Evolutionary conservation across 92 coral and sea anemone genomes (phyloP), one percentile per base, ranked within the genome.

Genomic region (Porites cylindrica): DNA sequence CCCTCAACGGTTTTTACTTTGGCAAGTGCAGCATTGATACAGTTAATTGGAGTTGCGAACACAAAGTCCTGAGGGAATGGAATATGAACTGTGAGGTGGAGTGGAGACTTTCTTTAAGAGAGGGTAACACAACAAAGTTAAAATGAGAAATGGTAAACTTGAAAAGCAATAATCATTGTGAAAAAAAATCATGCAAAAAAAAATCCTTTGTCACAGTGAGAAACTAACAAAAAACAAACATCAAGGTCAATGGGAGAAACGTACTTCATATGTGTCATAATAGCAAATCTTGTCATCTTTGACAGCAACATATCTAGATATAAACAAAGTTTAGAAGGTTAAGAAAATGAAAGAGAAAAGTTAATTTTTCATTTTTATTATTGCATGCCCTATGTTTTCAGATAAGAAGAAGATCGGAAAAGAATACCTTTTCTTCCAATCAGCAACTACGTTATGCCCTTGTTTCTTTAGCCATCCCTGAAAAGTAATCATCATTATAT

Each of bases 391-490:
- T 38, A 2, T 38, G 43, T 38, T 29, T 29, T 29, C 2, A 29
- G 32, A 29, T 29, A 3, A 2, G 32, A 29, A 29, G 32, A 38
- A 38, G 47, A 38, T 38, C 32, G 3, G 47, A 38, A 38, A 38
- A 38, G 47, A 38, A 38, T 38, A 97, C 99, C 99, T 97, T 80
- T 89, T 95, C 79, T 86, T 92, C 98, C 98, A 97, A 66, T 97
- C 99, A 29, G 89, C 99, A 82, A 97, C 95, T 26, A 97, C 94
- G 87, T 95, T 97, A 81, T 97, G 98, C 12, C 99, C 99, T 71
- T 97, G 99, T 65, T 97, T 97, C 90, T 97, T 97, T 16, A 97
- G 86, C 94, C 95, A 95, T 53, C 99, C 99, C 99, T 97, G 70
- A 53, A 79, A 76, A 58, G 43, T 38, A 38, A 38, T 38, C 47